phyloP scores from a whole-genome alignment of 2,888 invertebrate genomes.

The Slavum lentiscoides region DNA sequence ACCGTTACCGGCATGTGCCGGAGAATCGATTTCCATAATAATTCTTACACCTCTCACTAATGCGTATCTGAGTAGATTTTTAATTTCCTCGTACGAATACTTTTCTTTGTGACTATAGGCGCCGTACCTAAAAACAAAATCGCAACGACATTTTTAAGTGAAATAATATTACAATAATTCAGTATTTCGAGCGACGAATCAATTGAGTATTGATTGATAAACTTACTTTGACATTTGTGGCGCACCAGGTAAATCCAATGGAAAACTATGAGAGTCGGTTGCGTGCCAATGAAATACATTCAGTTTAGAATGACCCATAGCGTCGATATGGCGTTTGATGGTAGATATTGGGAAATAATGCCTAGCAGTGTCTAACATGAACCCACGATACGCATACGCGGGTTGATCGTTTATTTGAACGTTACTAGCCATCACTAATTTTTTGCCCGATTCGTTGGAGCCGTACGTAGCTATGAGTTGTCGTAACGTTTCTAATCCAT shows the following conservation, averaged over 20 bases:
- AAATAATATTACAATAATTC: too few species aligned
- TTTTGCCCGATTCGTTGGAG: constrained; percentile 19
- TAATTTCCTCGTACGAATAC: constrained; percentile 70
- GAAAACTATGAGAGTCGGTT: constrained; percentile 90
- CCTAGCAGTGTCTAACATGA: constrained; percentile 85
- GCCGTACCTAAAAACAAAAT: constrained; percentile 66
- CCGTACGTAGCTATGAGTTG: constrained; percentile 63
- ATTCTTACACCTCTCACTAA: constrained; percentile 79
- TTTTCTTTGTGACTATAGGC: constrained; percentile 72
- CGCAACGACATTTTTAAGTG: neutral
- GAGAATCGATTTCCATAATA: constrained; percentile 86
- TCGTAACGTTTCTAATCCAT: constrained; percentile 75
- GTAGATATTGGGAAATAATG: constrained; percentile 78
- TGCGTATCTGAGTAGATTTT: constrained; percentile 74
- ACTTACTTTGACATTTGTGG: constrained; percentile 73
- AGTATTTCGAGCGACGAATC: neutral
- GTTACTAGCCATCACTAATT: constrained; percentile 66
- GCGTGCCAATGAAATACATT: constrained; percentile 93
- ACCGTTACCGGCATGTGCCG: constrained; percentile 79
- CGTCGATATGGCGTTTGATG: constrained; percentile 76
- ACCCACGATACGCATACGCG: constrained; percentile 79
- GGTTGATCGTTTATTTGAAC: constrained; percentile 77
- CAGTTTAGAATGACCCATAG: constrained; percentile 84
- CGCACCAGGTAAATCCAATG: constrained; percentile 73
- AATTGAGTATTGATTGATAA: too few species aligned